Evolutionary conservation across 2,113 vertebrate species (phyloP).

Genomic region (Orycteropus afer): DNA sequence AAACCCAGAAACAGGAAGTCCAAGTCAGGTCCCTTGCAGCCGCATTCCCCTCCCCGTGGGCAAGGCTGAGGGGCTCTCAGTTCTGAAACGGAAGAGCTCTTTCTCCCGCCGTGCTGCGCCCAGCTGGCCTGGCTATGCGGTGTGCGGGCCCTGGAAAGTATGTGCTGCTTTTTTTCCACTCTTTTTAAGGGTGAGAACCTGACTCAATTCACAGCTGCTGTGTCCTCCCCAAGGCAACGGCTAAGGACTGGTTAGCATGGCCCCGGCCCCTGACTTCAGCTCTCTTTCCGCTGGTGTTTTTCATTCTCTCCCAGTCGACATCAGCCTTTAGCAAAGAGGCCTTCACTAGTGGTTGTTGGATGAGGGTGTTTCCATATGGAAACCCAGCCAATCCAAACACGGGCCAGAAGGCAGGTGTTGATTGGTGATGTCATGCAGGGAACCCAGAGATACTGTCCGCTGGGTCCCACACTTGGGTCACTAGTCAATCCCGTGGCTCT

Average conservation of each 20-base stretch:
- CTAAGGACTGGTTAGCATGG: conserved; percentile 61
- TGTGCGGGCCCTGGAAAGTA: conserved; percentile 61
- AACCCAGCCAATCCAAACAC: neutral
- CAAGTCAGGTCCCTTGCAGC: neutral
- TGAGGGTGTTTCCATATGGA: neutral
- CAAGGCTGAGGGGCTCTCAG: conserved; percentile 28
- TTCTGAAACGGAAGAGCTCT: conserved; percentile 69
- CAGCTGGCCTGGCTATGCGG: neutral
- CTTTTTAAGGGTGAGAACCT: conserved; percentile 78
- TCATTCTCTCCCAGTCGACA: conserved; percentile 77
- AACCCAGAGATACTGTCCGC: neutral
- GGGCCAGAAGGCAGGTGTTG: neutral
- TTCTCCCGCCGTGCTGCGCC: neutral
- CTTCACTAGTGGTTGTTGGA: conserved; percentile 49
- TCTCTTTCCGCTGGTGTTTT: conserved; percentile 78
- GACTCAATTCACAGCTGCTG: conserved; percentile 76
- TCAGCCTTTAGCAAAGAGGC: conserved; percentile 71
- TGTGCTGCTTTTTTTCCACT: conserved; percentile 72
- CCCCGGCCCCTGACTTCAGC: conserved; percentile 68
- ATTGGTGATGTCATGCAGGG: neutral
- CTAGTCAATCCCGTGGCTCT: neutral
- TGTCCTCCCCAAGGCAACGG: neutral
- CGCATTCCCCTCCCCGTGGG: neutral
- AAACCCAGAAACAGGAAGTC: neutral
- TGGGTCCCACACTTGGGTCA: neutral